phyloP scores from a whole-genome alignment of 2,888 invertebrate species.

The Drosophila incognita region DNA sequence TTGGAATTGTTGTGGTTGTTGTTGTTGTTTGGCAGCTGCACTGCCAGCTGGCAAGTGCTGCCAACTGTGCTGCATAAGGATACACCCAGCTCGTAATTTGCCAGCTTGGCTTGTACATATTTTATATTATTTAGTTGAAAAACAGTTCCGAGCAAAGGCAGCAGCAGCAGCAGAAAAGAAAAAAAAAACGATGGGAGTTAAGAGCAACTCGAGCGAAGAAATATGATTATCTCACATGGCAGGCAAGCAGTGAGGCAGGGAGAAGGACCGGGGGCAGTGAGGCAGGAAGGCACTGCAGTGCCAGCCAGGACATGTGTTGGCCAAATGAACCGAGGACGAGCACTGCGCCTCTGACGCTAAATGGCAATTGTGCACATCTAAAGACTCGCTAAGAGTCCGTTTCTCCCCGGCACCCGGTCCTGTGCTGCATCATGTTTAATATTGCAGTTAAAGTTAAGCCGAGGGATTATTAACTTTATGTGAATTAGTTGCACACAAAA shows the following conservation, averaged over 20 bases:
- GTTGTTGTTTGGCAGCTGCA: constrained; percentile 39
- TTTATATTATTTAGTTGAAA: constrained; percentile 77
- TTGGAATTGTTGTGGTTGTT: constrained; percentile 22
- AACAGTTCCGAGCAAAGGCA: constrained; percentile 25
- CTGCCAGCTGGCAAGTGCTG: constrained; percentile 74
- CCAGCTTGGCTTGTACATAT: constrained; percentile 74
- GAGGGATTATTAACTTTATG: constrained; percentile 17
- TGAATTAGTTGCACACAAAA: constrained; percentile 6
- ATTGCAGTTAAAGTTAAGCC: constrained; percentile 19
- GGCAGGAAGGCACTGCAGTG: constrained; percentile 58
- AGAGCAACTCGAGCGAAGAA: constrained; percentile 57
- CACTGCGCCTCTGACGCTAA: constrained; percentile 27
- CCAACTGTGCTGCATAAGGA: constrained; percentile 61
- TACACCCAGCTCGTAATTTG: constrained; percentile 68
- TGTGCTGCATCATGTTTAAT: not conserved
- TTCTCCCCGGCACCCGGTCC: no score
- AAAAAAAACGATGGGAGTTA: constrained; percentile 17
- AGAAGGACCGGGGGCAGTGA: not conserved
- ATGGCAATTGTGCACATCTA: constrained; percentile 37
- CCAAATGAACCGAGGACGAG: constrained; percentile 37
- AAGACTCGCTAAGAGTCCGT: constrained; percentile 13
- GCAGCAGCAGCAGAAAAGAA: constrained; percentile 1
- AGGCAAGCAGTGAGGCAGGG: constrained; percentile 1
- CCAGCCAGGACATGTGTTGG: constrained; percentile 46
- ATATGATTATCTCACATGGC: constrained; percentile 77